phyloP scores from a whole-genome alignment of 2,797 vertebrate species.

The Buphagus erythrorhynchus region DNA sequence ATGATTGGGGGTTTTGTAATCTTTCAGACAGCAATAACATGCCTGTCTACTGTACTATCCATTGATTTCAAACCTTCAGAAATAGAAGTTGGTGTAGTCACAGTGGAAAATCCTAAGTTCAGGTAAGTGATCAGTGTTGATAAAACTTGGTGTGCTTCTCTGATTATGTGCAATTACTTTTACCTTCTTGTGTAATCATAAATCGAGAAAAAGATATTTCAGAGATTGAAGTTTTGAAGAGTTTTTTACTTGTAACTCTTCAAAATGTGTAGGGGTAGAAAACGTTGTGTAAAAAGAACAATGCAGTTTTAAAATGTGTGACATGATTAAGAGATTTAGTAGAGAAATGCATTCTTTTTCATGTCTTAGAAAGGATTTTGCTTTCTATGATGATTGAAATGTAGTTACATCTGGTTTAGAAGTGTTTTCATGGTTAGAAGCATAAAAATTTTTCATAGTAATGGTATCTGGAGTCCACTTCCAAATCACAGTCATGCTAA shows the following conservation, averaged over 20 bases:
- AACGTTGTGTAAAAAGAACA: background rate
- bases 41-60: conserved; percentile 93
- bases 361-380: background rate
- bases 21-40: conserved; percentile 92
- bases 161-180: background rate
- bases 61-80: conserved; percentile 98
- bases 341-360: background rate
- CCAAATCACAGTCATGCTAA: background rate
- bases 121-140: conserved; percentile 78
- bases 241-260: background rate
- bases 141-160: background rate
- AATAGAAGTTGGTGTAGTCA: conserved; percentile 92
- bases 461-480: background rate
- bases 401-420: background rate
- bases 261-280: background rate
- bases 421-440: background rate
- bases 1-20: background rate
- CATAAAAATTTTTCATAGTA: background rate
- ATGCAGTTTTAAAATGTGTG: background rate
- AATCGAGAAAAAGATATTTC: background rate
- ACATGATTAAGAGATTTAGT: background rate
- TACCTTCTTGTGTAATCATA: background rate
- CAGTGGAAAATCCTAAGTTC: conserved; percentile 92
- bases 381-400: background rate
- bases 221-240: background rate